phyloP scores from a whole-genome alignment of 2,113 vertebrate genomes.

The Paracanthobrama guichenoti region DNA sequence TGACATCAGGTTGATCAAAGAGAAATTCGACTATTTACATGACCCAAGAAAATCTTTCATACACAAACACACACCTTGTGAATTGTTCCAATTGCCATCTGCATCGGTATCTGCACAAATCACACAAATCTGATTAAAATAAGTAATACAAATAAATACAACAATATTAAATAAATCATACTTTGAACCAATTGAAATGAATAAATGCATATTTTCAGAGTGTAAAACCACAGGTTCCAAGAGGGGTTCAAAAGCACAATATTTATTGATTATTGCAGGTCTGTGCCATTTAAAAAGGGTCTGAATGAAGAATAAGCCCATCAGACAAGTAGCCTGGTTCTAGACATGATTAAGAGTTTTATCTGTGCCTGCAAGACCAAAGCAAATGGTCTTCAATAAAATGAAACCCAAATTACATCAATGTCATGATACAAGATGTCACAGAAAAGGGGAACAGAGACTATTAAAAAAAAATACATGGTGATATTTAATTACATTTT shows the following conservation, averaged over 20 bases:
- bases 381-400: not conserved
- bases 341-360: not conserved
- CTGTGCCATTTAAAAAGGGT: not conserved
- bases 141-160: not conserved
- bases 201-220: too few relatives aligned
- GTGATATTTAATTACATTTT: not conserved
- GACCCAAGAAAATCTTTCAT: not conserved
- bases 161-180: not conserved
- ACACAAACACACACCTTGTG: conserved; percentile 66
- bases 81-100: conserved; percentile 80
- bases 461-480: not conserved
- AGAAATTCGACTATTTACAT: not conserved
- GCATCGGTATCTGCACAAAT: conserved; percentile 79
- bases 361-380: not conserved
- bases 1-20: not conserved
- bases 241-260: not conserved
- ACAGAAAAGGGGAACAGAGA: not conserved
- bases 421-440: not conserved
- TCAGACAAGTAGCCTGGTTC: not conserved
- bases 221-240: not conserved
- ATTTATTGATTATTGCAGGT: not conserved
- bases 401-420: not conserved
- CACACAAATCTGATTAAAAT: conserved; percentile 39
- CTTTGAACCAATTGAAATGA: too few relatives aligned
- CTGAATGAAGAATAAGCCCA: not conserved